Conservation (phyloP, 2,113 vertebrate genomes). For the Malurus elegans region DNA sequence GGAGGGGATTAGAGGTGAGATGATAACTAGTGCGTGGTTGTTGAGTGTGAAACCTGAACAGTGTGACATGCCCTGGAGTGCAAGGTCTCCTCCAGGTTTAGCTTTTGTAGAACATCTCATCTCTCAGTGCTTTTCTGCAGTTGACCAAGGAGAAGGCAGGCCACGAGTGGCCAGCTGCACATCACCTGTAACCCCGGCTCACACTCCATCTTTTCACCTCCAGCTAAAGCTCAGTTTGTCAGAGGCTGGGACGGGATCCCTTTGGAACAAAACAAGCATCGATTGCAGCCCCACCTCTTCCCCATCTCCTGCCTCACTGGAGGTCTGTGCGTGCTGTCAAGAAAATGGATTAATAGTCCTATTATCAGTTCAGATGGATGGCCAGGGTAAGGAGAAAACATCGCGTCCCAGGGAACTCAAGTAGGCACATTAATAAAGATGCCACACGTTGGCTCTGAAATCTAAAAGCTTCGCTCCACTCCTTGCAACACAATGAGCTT, state of each 20-base stretch:
- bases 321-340: slow-evolving; percentile 50
- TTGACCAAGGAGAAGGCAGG: neutral
- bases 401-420: slow-evolving; percentile 48
- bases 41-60: neutral
- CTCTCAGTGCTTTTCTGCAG: neutral
- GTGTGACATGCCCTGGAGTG: accelerated
- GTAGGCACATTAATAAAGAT: slow-evolving; percentile 61
- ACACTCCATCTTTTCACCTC: neutral
- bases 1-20: neutral
- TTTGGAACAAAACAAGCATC: neutral
- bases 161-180: neutral
- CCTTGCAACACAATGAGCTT: slow-evolving; percentile 43
- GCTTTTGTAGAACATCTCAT: neutral
- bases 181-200: neutral
- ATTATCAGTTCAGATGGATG: slow-evolving; percentile 65
- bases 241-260: neutral
- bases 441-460: slow-evolving; percentile 30
- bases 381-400: slow-evolving; percentile 56
- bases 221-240: neutral
- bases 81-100: neutral
- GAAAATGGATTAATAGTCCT: slow-evolving; percentile 66
- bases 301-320: slow-evolving; percentile 37
- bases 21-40: accelerated
- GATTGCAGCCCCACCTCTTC: slow-evolving; percentile 16
- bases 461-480: neutral